Percentiles rank a stretch among this genome's conserved stretches.
Conservation (phyloP, 2,888 invertebrate genomes). For the Cataglyphis cursor region DNA sequence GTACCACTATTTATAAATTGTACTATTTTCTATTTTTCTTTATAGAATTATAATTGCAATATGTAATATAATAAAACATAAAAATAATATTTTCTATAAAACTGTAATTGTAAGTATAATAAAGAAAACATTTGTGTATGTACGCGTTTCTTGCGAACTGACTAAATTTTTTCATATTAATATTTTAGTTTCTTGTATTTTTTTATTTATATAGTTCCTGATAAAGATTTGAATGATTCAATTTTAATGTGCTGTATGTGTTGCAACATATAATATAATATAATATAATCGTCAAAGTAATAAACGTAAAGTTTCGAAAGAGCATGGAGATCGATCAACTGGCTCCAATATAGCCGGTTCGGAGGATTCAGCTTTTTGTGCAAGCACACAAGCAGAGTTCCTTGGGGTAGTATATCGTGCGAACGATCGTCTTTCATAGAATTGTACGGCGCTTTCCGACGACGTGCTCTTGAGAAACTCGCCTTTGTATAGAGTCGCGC, state of each 20-base stretch:
- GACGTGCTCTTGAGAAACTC: conserved; percentile 16
- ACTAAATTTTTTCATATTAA: background rate
- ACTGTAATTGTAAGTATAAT: background rate
- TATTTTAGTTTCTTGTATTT: background rate
- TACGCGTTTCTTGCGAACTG: background rate
- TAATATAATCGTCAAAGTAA: background rate
- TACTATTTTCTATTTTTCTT: background rate
- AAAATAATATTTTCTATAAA: background rate
- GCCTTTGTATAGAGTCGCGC: background rate
- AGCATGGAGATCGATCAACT: conserved; percentile 71
- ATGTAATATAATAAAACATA: background rate
- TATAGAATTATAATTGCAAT: background rate
- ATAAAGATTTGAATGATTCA: background rate
- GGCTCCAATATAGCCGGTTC: conserved; percentile 76
- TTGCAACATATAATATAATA: background rate
- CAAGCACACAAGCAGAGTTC: conserved; percentile 59
- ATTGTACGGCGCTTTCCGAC: conserved; percentile 51
- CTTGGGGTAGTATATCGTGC: conserved; percentile 64
- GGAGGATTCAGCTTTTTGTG: conserved; percentile 73
- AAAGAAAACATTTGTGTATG: background rate
- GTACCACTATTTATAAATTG: background rate
- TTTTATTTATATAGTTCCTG: background rate
- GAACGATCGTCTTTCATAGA: conserved; percentile 65
- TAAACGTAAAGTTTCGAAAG: conserved; percentile 62
- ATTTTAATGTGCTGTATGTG: background rate